These are phyloP conservation scores for Silurus asotus DNA, from an alignment of 2,113 vertebrate genomes.

Conservation along the genomic window DNA sequence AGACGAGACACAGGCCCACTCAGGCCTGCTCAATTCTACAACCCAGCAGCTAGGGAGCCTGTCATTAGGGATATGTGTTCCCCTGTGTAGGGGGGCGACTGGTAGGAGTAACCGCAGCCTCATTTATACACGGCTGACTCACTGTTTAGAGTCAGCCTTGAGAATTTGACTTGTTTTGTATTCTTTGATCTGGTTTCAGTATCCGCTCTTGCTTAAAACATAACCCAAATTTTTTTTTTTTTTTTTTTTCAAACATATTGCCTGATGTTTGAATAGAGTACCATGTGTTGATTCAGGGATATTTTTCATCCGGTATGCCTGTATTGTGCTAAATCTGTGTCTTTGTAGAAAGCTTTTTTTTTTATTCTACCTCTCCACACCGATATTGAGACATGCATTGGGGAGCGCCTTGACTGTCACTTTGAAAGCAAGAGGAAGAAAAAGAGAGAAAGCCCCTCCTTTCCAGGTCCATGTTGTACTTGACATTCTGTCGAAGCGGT, in stretches of 20 bases:
- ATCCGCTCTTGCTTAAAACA: conserved; percentile 40
- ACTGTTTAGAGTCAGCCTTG: conserved; percentile 50
- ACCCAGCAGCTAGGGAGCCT: conserved; percentile 35
- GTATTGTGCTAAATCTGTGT: neutral
- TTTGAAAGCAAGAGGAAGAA: conserved; percentile 50
- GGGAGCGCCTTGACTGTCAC: conserved; percentile 67
- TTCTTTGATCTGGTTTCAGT: conserved; percentile 41
- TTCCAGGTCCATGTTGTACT: conserved; percentile 60
- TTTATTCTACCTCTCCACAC: neutral
- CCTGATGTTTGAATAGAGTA: conserved; percentile 31
- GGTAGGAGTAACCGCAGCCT: conserved; percentile 49
- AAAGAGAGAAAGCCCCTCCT: conserved; percentile 42
- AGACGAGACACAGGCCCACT: conserved; percentile 66
- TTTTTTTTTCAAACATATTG: conserved; percentile 24
- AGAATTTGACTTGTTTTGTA: conserved; percentile 24
- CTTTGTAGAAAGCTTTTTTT: neutral
- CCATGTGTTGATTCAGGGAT: conserved; percentile 4
- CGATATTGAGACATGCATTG: conserved; percentile 63
- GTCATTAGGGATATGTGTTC: conserved; percentile 46
- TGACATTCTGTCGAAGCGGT: conserved; percentile 73
- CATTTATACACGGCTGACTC: conserved; percentile 51
- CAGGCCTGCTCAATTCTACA: conserved; percentile 36
- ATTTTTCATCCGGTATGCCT: neutral
- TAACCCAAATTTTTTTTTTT: conserved; percentile 37
- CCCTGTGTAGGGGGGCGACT: conserved; percentile 36